Evolutionary conservation across 2,113 vertebrate genomes (phyloP).

Genomic region (Osmerus mordax): DNA sequence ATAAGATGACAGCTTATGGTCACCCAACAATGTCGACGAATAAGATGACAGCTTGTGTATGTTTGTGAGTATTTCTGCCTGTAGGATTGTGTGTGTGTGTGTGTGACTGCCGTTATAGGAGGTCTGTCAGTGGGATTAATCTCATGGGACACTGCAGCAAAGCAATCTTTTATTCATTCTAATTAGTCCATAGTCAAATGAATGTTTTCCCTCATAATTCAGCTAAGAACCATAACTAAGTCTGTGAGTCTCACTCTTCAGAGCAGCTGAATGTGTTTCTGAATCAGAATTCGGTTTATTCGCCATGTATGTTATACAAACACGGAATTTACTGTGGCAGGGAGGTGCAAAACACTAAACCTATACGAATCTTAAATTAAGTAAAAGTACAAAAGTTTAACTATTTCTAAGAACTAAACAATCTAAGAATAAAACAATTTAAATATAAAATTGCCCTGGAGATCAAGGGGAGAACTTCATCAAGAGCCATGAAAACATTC

Average conservation of each 20-base stretch:
- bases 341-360: too few relatives aligned
- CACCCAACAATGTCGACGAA: too few relatives aligned
- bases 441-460: not conserved
- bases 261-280: slow-evolving; percentile 1
- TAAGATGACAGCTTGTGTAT: not conserved
- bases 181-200: slow-evolving; percentile 66
- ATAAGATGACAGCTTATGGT: too few relatives aligned
- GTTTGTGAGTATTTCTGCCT: not conserved
- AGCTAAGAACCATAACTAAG: slow-evolving; percentile 47
- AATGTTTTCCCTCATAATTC: slow-evolving; percentile 63
- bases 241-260: too few relatives aligned
- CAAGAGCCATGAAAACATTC: not conserved
- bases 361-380: too few relatives aligned
- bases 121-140: slow-evolving; percentile 52
- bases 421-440: too few relatives aligned
- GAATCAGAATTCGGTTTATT: too few relatives aligned
- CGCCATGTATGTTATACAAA: too few relatives aligned
- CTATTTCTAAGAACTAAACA: too few relatives aligned
- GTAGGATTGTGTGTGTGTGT: not conserved
- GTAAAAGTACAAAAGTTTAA: too few relatives aligned
- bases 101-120: not conserved
- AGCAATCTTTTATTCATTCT: slow-evolving; percentile 68
- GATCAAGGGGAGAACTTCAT: not conserved
- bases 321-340: too few relatives aligned
- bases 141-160: slow-evolving; percentile 48